Evolutionary conservation across 2,888 invertebrate genomes (phyloP).

Genomic region (Periphyllus acericola): DNA sequence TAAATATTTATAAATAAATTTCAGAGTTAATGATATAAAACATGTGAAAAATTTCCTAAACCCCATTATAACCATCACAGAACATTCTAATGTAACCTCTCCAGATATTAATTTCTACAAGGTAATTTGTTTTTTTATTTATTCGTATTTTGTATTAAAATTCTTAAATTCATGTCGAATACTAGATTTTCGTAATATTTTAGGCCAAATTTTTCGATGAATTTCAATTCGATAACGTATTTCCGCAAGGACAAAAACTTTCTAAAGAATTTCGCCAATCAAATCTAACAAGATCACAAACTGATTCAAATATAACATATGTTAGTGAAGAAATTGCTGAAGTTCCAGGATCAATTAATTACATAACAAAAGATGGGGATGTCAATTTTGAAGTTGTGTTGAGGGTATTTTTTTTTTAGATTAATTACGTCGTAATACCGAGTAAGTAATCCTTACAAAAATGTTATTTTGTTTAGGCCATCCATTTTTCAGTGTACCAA

Average conservation of each 20-base stretch:
- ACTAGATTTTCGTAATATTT: background rate
- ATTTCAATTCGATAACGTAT: slow-evolving; percentile 38
- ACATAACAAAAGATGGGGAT: slow-evolving; percentile 95
- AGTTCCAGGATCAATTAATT: slow-evolving; percentile 87
- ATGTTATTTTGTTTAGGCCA: background rate
- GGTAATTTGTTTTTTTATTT: slow-evolving; percentile 63
- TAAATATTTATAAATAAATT: background rate
- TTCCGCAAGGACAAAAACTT: slow-evolving; percentile 64
- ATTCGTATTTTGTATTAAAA: background rate
- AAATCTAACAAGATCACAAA: slow-evolving; percentile 84
- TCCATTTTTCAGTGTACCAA: slow-evolving; percentile 54
- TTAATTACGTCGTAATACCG: background rate
- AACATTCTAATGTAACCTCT: slow-evolving; percentile 75
- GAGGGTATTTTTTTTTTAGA: slow-evolving; percentile 71
- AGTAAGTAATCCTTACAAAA: background rate
- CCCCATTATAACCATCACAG: slow-evolving; percentile 96
- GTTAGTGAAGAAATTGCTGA: slow-evolving; percentile 86
- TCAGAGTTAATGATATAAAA: slow-evolving; percentile 55
- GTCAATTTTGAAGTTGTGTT: slow-evolving; percentile 89
- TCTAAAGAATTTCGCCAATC: slow-evolving; percentile 69
- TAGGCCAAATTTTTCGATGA: slow-evolving; percentile 49
- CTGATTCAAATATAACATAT: slow-evolving; percentile 92
- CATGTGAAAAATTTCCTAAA: slow-evolving; percentile 76
- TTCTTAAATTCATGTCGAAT: background rate
- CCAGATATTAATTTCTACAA: slow-evolving; percentile 63